Conservation (phyloP, 2,888 invertebrate genomes). For the Pristionchus maxplancki region DNA sequence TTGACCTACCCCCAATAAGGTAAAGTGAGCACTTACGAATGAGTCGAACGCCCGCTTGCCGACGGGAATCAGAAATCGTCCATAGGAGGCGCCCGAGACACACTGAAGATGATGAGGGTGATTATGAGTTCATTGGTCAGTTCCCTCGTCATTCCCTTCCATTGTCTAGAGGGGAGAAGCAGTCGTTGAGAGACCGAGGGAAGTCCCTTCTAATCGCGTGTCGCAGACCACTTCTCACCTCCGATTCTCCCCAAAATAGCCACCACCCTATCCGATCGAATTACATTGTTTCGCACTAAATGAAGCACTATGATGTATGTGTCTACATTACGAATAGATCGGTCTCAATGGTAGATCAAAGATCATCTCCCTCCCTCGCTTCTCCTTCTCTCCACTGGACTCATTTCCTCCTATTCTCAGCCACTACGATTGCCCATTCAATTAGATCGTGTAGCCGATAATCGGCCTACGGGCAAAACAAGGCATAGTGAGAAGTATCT, state of each 20-base stretch:
- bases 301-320: slow-evolving; percentile 3
- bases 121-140: not conserved
- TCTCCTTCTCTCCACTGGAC: not conserved
- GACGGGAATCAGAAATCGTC: slow-evolving; percentile 54
- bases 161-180: not conserved
- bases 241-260: not conserved
- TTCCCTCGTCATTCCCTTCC: not conserved
- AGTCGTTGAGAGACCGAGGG: not conserved
- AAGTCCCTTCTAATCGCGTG: slow-evolving; percentile 5
- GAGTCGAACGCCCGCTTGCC: slow-evolving; percentile 62
- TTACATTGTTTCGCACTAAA: slow-evolving; percentile 35
- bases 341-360: slow-evolving; percentile 10
- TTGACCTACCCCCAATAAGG: not conserved
- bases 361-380: not conserved
- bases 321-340: slow-evolving; percentile 1
- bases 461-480: not conserved
- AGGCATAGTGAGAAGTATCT: not conserved
- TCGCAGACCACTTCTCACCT: not conserved
- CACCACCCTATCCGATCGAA: not conserved
- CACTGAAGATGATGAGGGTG: slow-evolving; percentile 53
- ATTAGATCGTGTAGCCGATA: slow-evolving; percentile 37
- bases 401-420: slow-evolving; percentile 16
- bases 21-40: slow-evolving; percentile 54
- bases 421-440: slow-evolving; percentile 28
- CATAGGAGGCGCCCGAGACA: slow-evolving; percentile 54